Percentiles rank a stretch among this genome's conserved stretches.
phyloP scores from a whole-genome alignment of 2,113 vertebrate species.

The Spea multiplicata region DNA sequence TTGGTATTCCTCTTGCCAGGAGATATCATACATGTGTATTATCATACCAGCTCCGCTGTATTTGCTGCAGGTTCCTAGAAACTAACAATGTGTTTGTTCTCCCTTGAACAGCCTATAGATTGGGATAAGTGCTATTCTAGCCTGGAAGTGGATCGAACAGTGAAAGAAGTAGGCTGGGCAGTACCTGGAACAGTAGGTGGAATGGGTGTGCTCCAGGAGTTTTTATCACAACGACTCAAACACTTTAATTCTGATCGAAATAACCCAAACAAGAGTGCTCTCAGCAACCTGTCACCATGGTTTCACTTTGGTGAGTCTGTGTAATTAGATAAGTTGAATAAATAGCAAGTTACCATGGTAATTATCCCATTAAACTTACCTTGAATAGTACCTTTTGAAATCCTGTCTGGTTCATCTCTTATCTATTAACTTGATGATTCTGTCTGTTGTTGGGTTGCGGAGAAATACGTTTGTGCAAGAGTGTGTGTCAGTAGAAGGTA shows the following conservation, averaged over 20 bases:
- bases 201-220: conserved; percentile 74
- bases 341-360: no score
- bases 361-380: no score
- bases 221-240: conserved; percentile 71
- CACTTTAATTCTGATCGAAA: conserved; percentile 71
- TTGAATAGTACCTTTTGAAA: no score
- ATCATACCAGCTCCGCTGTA: no score
- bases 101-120: conserved; percentile 64
- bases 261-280: conserved; percentile 71
- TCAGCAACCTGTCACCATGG: conserved; percentile 88
- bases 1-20: no score
- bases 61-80: no score
- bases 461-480: no score
- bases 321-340: not conserved
- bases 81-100: not conserved
- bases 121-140: conserved; percentile 73
- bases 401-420: no score
- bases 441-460: not conserved
- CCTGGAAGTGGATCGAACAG: conserved; percentile 70
- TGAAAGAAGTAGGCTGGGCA: conserved; percentile 77
- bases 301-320: conserved; percentile 76
- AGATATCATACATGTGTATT: no score
- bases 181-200: conserved; percentile 69
- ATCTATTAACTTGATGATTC: not conserved
- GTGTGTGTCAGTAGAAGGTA: no score